Conservation (phyloP, 2,888 invertebrate species). For the Leucophenga montana region DNA sequence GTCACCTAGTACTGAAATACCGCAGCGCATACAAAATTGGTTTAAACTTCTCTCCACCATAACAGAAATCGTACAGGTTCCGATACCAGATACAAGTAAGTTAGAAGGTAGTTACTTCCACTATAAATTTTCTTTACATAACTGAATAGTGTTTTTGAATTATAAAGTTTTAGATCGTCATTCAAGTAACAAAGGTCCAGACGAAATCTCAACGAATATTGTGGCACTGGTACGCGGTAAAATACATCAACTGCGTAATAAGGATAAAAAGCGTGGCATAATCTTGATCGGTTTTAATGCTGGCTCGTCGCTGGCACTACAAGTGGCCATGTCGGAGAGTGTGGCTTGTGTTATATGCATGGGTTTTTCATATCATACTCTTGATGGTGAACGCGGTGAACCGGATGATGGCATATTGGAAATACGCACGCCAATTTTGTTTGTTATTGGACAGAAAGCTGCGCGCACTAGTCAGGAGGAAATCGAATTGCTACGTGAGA, state of each 20-base stretch:
- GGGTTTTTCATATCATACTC: constrained; percentile 84
- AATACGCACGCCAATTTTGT: constrained; percentile 82
- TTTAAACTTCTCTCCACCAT: constrained; percentile 79
- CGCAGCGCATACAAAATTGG: constrained; percentile 81
- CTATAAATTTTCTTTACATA: not conserved
- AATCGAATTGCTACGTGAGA: constrained; percentile 83
- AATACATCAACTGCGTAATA: constrained; percentile 80
- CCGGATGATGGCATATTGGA: constrained; percentile 85
- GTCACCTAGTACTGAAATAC: constrained; percentile 72
- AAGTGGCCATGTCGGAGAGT: constrained; percentile 82
- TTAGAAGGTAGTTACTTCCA: constrained; percentile 2
- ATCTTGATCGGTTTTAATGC: constrained; percentile 85
- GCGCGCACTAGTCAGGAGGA: constrained; percentile 80
- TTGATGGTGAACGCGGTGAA: constrained; percentile 82
- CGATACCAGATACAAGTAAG: constrained; percentile 66
- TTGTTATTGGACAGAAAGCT: constrained; percentile 85
- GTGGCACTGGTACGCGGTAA: constrained; percentile 80
- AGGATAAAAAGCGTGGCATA: constrained; percentile 80
- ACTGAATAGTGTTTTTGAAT: too few species aligned
- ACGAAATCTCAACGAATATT: constrained; percentile 78
- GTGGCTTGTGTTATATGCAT: constrained; percentile 84
- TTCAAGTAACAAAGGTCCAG: constrained; percentile 66
- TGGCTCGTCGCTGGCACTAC: constrained; percentile 83
- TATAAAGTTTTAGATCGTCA: constrained; percentile 52
- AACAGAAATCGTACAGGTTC: constrained; percentile 78